A percentile compares a stretch with the other conserved stretches of the same genome.
Conservation (phyloP, 2,113 vertebrate species). For the Plecturocebus donacophilus region DNA sequence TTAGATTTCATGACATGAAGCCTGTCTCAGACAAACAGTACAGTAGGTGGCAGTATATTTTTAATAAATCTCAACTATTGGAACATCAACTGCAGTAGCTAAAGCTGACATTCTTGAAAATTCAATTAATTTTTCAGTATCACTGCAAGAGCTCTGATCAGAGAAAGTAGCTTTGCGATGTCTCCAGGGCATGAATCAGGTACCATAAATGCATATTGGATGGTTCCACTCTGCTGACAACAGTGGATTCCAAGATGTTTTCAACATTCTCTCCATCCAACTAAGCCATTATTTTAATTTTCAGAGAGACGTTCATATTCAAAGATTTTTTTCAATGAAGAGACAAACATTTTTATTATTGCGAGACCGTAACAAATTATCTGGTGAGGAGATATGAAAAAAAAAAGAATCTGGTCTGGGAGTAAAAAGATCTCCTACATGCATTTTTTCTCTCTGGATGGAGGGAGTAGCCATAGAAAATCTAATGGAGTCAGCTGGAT, state of each 20-base stretch:
- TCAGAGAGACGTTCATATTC: slow-evolving; percentile 55
- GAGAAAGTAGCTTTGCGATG: slow-evolving; percentile 16
- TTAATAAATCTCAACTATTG: slow-evolving; percentile 35
- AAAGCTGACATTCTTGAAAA: slow-evolving; percentile 58
- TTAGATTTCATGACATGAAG: not conserved
- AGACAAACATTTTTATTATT: slow-evolving; percentile 48
- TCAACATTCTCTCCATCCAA: not conserved
- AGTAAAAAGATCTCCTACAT: not conserved
- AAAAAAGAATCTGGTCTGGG: not conserved
- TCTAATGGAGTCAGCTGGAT: slow-evolving; percentile 19
- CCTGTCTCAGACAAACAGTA: not conserved
- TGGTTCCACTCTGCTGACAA: slow-evolving; percentile 48
- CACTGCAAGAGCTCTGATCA: slow-evolving; percentile 59
- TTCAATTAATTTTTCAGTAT: slow-evolving; percentile 73
- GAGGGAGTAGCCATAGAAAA: not conserved
- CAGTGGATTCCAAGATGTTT: slow-evolving; percentile 36
- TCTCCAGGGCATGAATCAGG: slow-evolving; percentile 55
- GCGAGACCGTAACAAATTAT: slow-evolving; percentile 25
- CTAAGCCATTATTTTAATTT: slow-evolving; percentile 60
- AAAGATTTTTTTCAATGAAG: slow-evolving; percentile 59
- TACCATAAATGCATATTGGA: slow-evolving; percentile 38
- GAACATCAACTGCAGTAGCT: slow-evolving; percentile 23
- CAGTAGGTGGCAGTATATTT: slow-evolving; percentile 44
- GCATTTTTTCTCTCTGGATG: not conserved
- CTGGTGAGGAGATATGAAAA: not conserved